A percentile compares a stretch with the other conserved stretches of the same genome.
Evolutionary conservation across 2,888 invertebrate species (phyloP).

Genomic region (Nemapogon koenigi): DNA sequence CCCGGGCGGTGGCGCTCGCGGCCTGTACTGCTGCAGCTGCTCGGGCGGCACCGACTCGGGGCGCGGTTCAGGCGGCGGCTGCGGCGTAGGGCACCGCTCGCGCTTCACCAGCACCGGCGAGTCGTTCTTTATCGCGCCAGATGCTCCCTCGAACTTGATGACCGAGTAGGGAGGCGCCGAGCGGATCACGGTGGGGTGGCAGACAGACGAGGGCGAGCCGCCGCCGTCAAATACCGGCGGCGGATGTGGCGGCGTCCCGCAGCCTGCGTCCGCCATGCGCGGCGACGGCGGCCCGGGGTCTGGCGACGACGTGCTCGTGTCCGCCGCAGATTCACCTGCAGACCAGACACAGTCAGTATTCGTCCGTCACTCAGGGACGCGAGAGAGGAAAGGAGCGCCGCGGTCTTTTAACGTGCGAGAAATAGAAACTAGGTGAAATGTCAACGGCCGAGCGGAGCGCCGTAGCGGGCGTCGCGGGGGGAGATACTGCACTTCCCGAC

Average conservation of each 20-base stretch:
- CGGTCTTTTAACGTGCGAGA: conserved; percentile 45
- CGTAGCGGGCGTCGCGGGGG: conserved; percentile 54
- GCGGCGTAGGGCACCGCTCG: conserved; percentile 27
- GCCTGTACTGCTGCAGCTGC: conserved; percentile 40
- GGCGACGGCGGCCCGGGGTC: conserved; percentile 88
- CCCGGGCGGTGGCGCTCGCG: conserved; percentile 48
- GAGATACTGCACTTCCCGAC: conserved; percentile 66
- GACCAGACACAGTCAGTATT: too few relatives aligned
- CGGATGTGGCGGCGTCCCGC: conserved; percentile 67
- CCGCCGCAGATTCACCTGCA: conserved; percentile 92
- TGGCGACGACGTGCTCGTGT: conserved; percentile 92
- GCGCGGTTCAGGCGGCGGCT: conserved; percentile 51
- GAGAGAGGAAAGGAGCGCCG: conserved; percentile 42
- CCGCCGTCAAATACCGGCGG: conserved; percentile 59
- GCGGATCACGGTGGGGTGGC: conserved; percentile 60
- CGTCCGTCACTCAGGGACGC: conserved; percentile 18
- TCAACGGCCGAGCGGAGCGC: conserved; percentile 57
- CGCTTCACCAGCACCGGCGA: conserved; percentile 29
- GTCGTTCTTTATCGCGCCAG: conserved; percentile 37
- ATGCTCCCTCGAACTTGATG: conserved; percentile 65
- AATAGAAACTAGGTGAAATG: conserved; percentile 65
- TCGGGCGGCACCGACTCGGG: conserved; percentile 39
- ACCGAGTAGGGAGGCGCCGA: conserved; percentile 63
- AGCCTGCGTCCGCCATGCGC: conserved; percentile 74
- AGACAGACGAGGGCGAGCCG: conserved; percentile 48